Conservation (phyloP, 2,888 invertebrate species). For the Melangyna quadrimaculata region DNA sequence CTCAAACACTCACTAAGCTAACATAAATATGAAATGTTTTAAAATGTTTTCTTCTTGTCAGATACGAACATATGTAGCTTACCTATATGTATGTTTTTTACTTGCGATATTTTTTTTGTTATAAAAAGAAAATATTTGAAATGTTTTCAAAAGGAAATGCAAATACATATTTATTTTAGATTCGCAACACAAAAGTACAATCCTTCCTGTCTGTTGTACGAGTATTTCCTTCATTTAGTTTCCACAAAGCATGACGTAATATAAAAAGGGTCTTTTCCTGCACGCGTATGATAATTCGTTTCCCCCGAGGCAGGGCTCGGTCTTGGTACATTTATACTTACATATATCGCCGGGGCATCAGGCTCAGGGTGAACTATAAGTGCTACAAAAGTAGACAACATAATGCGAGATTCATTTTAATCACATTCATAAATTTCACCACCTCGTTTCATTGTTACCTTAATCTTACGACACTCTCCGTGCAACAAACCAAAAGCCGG, state of each 20-base stretch:
- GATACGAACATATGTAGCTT: neutral
- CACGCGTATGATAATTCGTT: constrained; percentile 67
- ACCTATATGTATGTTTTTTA: neutral
- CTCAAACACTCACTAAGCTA: neutral
- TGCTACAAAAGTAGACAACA: constrained; percentile 29
- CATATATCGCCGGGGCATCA: too few relatives aligned
- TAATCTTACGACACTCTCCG: constrained; percentile 23
- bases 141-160: constrained; percentile 20
- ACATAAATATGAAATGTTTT: neutral
- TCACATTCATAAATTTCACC: constrained; percentile 68
- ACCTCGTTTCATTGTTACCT: constrained; percentile 65
- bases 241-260: constrained; percentile 6
- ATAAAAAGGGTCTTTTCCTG: constrained; percentile 6
- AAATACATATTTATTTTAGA: constrained; percentile 20
- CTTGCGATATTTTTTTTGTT: neutral
- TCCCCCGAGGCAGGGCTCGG: constrained; percentile 4
- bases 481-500: neutral
- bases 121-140: constrained; percentile 1
- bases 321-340: neutral
- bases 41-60: neutral
- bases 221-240: constrained; percentile 8
- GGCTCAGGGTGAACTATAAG: constrained; percentile 40
- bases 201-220: constrained; percentile 16
- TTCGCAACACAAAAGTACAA: constrained; percentile 25
- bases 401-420: constrained; percentile 68